Conservation (phyloP, 2,113 vertebrate genomes). For the Pampusana beccarii region DNA sequence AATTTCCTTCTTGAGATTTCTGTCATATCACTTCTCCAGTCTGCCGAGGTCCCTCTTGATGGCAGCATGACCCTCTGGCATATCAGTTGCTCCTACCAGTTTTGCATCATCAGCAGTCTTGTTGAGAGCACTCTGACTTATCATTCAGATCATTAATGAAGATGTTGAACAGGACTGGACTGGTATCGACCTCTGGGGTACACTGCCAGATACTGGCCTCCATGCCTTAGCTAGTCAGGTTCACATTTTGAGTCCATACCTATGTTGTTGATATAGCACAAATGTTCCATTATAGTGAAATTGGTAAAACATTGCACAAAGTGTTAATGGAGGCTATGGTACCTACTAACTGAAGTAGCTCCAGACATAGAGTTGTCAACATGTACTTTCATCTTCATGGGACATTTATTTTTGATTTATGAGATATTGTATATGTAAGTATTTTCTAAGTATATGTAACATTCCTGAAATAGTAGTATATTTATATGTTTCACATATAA, state of each 20-base stretch:
- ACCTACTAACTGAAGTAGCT: neutral
- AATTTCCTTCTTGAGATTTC: neutral
- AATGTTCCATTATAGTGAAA: neutral
- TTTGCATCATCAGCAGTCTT: neutral
- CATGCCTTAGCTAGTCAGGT: neutral
- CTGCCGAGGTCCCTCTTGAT: neutral
- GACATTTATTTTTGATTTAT: neutral
- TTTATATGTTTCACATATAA: neutral
- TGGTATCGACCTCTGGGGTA: neutral
- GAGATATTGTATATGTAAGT: neutral
- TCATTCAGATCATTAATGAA: neutral
- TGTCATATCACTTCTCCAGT: neutral
- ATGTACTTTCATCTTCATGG: neutral
- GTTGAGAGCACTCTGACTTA: neutral
- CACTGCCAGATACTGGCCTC: neutral
- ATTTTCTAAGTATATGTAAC: neutral
- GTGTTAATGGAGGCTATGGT: neutral
- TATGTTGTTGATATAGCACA: neutral
- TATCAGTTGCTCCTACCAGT: neutral
- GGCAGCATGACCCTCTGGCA: fast-evolving
- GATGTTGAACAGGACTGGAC: neutral
- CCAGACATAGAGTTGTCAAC: neutral
- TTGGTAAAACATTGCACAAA: neutral
- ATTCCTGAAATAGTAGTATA: neutral
- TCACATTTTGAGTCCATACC: neutral